A percentile compares a stretch with the other conserved stretches of the same genome.
phyloP scores from a whole-genome alignment of 2,888 invertebrate genomes.

The Urechis unicinctus region DNA sequence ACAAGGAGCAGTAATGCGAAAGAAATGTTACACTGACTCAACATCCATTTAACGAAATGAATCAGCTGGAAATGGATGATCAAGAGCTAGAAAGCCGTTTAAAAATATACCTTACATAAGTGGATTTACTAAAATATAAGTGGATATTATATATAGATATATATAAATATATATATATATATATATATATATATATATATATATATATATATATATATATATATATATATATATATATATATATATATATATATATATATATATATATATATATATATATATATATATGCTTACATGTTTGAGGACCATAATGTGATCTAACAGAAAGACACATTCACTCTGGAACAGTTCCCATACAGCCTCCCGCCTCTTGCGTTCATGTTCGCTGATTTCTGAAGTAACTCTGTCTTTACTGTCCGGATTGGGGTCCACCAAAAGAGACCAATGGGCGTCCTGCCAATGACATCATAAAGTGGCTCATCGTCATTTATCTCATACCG shows the following conservation, averaged over 20 bases:
- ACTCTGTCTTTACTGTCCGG: conserved; percentile 30
- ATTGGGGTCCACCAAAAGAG: conserved; percentile 39
- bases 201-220: not conserved
- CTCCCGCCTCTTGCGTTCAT: conserved; percentile 52
- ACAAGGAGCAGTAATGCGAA: not conserved
- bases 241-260: conserved; percentile 2
- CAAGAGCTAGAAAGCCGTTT: too few species aligned
- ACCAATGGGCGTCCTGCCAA: conserved; percentile 44
- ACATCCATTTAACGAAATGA: not conserved
- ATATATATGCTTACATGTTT: conserved; percentile 54
- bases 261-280: not conserved
- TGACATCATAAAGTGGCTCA: not conserved
- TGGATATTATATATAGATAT: too few species aligned
- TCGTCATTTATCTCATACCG: not conserved
- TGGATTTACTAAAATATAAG: too few species aligned
- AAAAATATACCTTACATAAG: too few species aligned
- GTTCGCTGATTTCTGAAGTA: conserved; percentile 18
- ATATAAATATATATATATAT: too few species aligned
- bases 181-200: too few species aligned
- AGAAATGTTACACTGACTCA: too few species aligned
- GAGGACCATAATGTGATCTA: conserved; percentile 60
- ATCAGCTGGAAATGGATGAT: not conserved
- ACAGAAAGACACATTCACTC: conserved; percentile 59
- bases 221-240: conserved; percentile 1
- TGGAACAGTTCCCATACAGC: conserved; percentile 62